These are phyloP conservation scores for Plebejus argus DNA, from an alignment of 2,888 invertebrate species.

Conservation along the genomic window DNA sequence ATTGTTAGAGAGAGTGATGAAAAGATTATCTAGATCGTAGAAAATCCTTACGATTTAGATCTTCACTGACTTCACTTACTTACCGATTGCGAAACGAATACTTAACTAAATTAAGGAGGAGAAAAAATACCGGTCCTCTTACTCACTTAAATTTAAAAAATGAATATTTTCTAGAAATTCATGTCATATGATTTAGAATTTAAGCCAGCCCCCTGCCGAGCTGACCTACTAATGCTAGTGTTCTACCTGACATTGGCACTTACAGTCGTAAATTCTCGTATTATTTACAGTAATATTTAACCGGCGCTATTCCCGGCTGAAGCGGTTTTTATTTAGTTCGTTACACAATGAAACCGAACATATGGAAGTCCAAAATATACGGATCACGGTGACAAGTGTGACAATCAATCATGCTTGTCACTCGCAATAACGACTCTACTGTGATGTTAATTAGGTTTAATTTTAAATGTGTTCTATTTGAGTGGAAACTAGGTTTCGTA, in stretches of 20 bases:
- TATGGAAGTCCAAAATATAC: slow-evolving; percentile 22
- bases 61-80: no score
- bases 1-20: neutral
- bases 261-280: slow-evolving; percentile 37
- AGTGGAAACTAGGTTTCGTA: neutral
- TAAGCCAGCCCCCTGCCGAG: neutral
- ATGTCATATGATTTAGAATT: neutral
- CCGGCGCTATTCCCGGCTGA: slow-evolving; percentile 21
- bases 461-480: slow-evolving; percentile 15
- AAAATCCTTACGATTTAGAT: no score
- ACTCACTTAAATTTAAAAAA: neutral
- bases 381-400: slow-evolving; percentile 27
- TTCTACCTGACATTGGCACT: slow-evolving; percentile 32
- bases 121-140: no score
- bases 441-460: slow-evolving; percentile 15
- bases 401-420: slow-evolving; percentile 18
- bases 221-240: slow-evolving; percentile 16
- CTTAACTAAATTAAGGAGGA: no score
- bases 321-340: slow-evolving; percentile 26
- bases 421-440: slow-evolving; percentile 15
- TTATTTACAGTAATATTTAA: slow-evolving; percentile 29
- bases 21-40: no score
- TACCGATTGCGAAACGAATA: no score
- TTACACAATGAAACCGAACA: slow-evolving; percentile 29
- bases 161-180: neutral